Evolutionary conservation across 2,888 invertebrate genomes (phyloP), one percentile per base, ranked within the genome.

Genomic region (Drosophila kokeensis): DNA sequence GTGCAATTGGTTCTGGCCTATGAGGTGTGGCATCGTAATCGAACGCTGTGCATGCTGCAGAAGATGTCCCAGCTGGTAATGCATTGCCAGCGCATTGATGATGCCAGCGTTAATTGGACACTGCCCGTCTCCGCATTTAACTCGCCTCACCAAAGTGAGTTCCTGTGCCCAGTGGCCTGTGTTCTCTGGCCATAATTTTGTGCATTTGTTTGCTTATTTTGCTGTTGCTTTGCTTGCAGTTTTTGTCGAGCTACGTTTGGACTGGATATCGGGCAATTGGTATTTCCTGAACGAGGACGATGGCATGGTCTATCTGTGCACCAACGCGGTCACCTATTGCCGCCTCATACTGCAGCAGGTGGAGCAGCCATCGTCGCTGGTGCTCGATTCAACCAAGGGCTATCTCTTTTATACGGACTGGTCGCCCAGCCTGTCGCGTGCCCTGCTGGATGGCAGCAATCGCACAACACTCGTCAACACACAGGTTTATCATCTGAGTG

Each of bases 251-350:
- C 94, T 98, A 87, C 95, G 96, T 8, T 92, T 96, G 78, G 98
- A 98, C 93, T 98, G 98, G 98, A 94, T 97, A 67, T 95, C 96
- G 21, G 95, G 95, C 84, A 97, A 97, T 94, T 97, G 97, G 97
- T 98, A 97, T 94, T 95, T 97, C 91, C 94, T 96, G 85, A 97
- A 96, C 93, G 95, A 94, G 86, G 94, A 94, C 63, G 94, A 95
- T 76, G 95, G 95, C 90, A 94, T 95, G 92, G 94, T 97, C 81
- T 96, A 96, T 93, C 94, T 96, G 82, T 97, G 97, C 93, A 94
- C 94, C 72, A 93, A 93, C 59, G 91, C 94, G 63, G 94, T 97
- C 91, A 92, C 92, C 59, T 93, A 94, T 89, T 98, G 98, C 93
- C 95, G 95, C 69, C 94, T 96, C 83, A 93, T 97, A 79, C 92